Base-by-base conservation (phyloP, 2,888 invertebrate genomes). In the Mythimna ferrago region DNA sequence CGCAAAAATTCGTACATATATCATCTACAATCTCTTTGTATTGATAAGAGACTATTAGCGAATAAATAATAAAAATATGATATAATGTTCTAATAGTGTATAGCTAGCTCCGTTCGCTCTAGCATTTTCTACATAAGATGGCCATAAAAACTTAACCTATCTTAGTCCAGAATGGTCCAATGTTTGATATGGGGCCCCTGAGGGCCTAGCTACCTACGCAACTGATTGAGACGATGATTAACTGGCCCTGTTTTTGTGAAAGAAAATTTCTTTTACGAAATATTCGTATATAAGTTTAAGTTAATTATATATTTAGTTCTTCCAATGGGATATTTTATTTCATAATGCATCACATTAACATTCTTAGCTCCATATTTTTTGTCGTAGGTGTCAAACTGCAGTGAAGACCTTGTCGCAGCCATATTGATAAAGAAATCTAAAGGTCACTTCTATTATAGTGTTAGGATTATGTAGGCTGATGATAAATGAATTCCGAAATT, bases 301-400 rank as follows among this genome's bases (percentile, higher is more conserved):
- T 56, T 56, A 11, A 56, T 14, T n/a, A n/a, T n/a, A n/a, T 10
- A 44, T 41, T 10, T 26, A 65, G 21, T 26, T 61, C 26, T 67
- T 16, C 16, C 1, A 51, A 56, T 26, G 41, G 35, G 11, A 38
- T 6, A 64, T 41, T 51, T 51, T 2, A 51, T 71, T 51, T 64
- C 61, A 57, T 11, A 53, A 60, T 26, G 56, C 38, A 73, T 35
- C 14, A 64, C n/a, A 60, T 64, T 67, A 70, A 70, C 60, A 66
- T 79, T 57, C 4, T 67, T 16, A 71, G 14, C n/a, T 75, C 62
- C 48, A 63, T 26, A 57, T 51, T 51, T 51, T 60, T 16, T 9
- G 38, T 41, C 21, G 79, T 84, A 73, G 81, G 85, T 62, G 79
- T 76, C 51, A 66, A 76, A 73, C 57, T 81, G 71, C 81, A 78